These are phyloP conservation scores for Formica exsecta DNA, from an alignment of 1,140 invertebrate genomes.

Conservation along the genomic window DNA sequence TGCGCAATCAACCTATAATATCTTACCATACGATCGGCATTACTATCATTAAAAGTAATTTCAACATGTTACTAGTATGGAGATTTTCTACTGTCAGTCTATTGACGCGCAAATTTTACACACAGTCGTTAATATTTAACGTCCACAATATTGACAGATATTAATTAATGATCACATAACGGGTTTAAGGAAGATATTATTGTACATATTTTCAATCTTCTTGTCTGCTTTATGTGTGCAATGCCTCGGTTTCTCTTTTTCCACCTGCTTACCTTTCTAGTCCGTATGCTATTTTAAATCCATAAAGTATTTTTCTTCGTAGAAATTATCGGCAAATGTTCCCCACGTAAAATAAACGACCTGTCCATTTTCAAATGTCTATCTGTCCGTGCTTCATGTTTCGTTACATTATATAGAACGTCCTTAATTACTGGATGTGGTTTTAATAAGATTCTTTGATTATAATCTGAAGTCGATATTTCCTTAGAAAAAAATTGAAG, in stretches of 20 bases:
- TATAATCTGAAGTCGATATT: too few species aligned
- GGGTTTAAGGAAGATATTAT: neutral
- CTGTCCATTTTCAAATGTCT: constrained; percentile 45
- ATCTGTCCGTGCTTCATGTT: constrained; percentile 30
- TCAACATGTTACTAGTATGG: neutral
- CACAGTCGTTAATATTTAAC: neutral
- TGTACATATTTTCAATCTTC: neutral
- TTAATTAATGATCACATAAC: neutral
- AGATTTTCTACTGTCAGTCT: neutral
- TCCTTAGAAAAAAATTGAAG: too few species aligned
- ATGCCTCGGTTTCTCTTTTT: neutral
- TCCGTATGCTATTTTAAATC: constrained; percentile 6
- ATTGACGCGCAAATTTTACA: neutral
- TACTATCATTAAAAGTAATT: neutral
- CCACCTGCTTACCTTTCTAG: neutral
- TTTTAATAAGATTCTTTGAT: too few species aligned
- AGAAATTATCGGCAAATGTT: constrained; percentile 19
- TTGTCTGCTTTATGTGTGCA: neutral
- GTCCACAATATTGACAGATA: neutral
- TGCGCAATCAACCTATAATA: neutral
- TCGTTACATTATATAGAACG: constrained; percentile 18
- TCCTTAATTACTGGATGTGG: too few species aligned
- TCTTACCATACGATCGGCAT: neutral
- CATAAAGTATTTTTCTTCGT: neutral
- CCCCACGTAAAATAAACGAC: constrained; percentile 48